Evolutionary conservation across 2,113 vertebrate genomes (phyloP).

Genomic region (Cyprinodon brontotheroides): DNA sequence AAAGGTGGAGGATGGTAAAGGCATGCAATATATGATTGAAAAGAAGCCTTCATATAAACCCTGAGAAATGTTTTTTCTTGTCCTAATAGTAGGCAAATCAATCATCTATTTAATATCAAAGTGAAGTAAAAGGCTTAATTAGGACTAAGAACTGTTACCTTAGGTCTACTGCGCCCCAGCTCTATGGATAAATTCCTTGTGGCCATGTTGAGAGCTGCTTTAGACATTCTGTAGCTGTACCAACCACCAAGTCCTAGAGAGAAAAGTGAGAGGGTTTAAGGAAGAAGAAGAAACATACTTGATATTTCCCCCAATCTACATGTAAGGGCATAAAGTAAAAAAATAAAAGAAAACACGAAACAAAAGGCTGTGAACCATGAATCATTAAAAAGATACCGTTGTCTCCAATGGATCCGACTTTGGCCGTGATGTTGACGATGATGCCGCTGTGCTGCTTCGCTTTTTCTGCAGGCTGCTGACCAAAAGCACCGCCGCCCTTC

Average conservation of each 20-base stretch:
- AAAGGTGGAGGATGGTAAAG: too few relatives aligned
- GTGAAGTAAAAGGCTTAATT: background rate
- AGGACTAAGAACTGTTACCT: constrained; percentile 23
- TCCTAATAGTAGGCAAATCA: too few relatives aligned
- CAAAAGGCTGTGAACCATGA: background rate
- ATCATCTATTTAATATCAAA: background rate
- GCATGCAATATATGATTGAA: too few relatives aligned
- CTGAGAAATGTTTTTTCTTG: too few relatives aligned
- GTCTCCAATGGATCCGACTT: constrained; percentile 76
- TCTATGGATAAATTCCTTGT: constrained; percentile 77
- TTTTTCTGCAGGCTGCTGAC: constrained; percentile 59
- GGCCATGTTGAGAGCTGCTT: constrained; percentile 79
- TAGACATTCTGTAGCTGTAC: constrained; percentile 77
- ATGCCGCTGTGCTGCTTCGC: constrained; percentile 68
- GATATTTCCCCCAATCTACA: background rate
- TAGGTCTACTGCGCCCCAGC: constrained; percentile 63
- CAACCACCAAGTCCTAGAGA: constrained; percentile 72
- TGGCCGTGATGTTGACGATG: constrained; percentile 74
- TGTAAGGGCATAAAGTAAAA: background rate
- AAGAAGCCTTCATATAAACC: too few relatives aligned
- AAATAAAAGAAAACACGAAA: too few relatives aligned
- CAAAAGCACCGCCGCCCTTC: constrained; percentile 73
- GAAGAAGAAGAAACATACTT: background rate
- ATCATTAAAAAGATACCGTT: constrained; percentile 52
- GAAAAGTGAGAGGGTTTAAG: background rate